phyloP scores from a whole-genome alignment of 2,113 vertebrate genomes.

The Climacteris rufus region DNA sequence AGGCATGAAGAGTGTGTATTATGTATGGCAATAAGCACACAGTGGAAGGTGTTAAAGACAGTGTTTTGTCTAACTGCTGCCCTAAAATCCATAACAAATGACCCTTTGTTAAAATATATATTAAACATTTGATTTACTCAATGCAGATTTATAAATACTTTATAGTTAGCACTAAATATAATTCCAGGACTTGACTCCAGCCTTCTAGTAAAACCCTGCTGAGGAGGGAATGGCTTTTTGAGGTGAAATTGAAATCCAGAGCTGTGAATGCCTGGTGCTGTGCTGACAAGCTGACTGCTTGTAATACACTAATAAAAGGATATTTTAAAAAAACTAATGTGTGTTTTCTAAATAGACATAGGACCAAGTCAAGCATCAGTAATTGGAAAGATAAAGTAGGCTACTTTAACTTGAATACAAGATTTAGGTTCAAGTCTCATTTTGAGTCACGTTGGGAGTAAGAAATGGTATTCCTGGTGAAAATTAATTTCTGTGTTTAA shows the following conservation, averaged over 20 bases:
- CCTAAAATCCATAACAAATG: neutral
- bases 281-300: neutral
- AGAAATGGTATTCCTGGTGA: neutral
- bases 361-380: neutral
- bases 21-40: neutral
- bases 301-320: neutral
- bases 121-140: slow-evolving; percentile 1
- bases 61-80: slow-evolving; percentile 2
- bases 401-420: neutral
- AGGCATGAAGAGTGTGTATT: neutral
- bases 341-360: neutral
- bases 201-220: neutral
- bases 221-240: neutral
- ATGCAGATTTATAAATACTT: slow-evolving; percentile 9
- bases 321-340: neutral
- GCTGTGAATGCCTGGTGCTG: neutral
- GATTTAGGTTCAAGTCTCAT: neutral
- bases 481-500: neutral
- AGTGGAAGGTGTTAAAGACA: slow-evolving; percentile 13
- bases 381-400: neutral
- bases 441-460: neutral
- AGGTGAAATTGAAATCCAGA: neutral
- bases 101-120: neutral
- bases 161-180: neutral
- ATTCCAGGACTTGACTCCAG: neutral